Conservation (phyloP, 2,888 invertebrate species). For the Caenorhabditis drosophilae region DNA sequence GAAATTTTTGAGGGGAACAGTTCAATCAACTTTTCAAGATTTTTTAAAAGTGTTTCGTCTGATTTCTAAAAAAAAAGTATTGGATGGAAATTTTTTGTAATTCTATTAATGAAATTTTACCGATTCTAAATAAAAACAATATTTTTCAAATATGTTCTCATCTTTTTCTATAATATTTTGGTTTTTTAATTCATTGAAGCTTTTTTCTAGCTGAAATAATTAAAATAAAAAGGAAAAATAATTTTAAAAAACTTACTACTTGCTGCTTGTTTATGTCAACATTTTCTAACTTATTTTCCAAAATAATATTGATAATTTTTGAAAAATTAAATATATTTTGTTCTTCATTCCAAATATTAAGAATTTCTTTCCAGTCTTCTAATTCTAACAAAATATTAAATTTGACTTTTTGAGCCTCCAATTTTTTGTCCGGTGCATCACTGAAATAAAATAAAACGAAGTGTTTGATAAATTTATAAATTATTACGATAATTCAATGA, state of each 20-base stretch:
- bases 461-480: background rate
- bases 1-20: background rate
- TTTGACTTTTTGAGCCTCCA: background rate
- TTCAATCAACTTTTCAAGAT: slow-evolving; percentile 2
- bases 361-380: background rate
- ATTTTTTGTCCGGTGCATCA: background rate
- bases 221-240: too few relatives aligned
- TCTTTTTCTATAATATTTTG: background rate
- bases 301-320: too few relatives aligned
- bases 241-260: too few relatives aligned
- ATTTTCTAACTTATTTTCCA: background rate
- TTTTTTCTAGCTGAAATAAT: background rate
- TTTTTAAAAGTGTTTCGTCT: background rate
- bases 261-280: background rate
- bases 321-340: background rate
- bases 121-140: slow-evolving; percentile 2
- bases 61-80: background rate
- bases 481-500: slow-evolving; percentile 6
- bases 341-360: background rate
- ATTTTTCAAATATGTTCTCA: background rate
- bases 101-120: background rate
- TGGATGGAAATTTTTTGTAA: background rate
- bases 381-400: background rate
- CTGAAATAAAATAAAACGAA: background rate
- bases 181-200: background rate